phyloP scores from a whole-genome alignment of 2,888 invertebrate genomes.

The Drosophila neoperkinsi region DNA sequence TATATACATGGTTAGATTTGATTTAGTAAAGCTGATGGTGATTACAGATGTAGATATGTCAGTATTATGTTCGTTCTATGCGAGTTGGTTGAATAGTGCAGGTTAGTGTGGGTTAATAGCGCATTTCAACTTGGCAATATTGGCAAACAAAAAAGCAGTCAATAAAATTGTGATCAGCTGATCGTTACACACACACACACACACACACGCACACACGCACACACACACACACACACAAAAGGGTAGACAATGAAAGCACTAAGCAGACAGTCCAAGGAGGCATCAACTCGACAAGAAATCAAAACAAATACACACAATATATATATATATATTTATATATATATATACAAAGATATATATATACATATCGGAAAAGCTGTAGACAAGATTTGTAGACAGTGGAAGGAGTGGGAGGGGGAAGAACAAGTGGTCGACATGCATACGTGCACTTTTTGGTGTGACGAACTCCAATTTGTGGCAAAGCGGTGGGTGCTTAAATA shows the following conservation, averaged over 20 bases:
- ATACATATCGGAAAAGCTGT: not conserved
- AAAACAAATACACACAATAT: not conserved
- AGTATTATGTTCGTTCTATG: not conserved
- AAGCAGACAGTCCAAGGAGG: not conserved
- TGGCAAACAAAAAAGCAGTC: conserved; percentile 5
- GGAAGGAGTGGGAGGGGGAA: not conserved
- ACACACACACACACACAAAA: not conserved
- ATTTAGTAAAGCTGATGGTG: conserved; percentile 4
- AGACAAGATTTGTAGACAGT: conserved; percentile 3
- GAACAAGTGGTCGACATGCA: conserved; percentile 78
- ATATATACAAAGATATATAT: not conserved
- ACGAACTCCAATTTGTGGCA: conserved; percentile 80
- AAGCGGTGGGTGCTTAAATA: conserved; percentile 59
- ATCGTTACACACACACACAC: not conserved
- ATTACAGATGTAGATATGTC: not conserved
- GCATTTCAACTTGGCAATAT: not conserved
- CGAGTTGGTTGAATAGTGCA: not conserved
- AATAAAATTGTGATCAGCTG: not conserved
- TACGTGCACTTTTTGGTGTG: conserved; percentile 84
- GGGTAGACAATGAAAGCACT: not conserved
- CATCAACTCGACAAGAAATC: not conserved
- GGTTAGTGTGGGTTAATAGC: not conserved
- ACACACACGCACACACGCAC: not conserved
- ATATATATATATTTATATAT: not conserved
- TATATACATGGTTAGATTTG: not conserved